Evolutionary conservation across 2,113 vertebrate species (phyloP).

Genomic region (Microcebus tavaratra): DNA sequence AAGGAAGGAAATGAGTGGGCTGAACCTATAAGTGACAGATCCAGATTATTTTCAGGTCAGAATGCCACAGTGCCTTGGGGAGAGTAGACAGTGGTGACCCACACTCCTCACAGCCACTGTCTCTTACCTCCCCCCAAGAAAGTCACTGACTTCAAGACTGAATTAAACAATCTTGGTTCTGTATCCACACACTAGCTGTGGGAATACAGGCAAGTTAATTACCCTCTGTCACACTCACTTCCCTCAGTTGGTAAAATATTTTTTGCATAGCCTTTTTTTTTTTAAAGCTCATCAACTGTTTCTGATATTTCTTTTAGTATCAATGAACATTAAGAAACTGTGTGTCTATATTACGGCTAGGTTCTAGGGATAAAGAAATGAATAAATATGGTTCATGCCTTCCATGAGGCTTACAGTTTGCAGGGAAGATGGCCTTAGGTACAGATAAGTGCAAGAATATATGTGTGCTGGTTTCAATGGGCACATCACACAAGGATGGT

Average conservation of each 20-base stretch:
- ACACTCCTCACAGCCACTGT: neutral
- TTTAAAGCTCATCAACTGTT: neutral
- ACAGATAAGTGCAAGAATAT: neutral
- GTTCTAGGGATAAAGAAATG: neutral
- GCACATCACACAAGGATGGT: neutral
- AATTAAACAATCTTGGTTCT: neutral
- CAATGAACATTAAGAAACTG: neutral
- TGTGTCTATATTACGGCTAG: neutral
- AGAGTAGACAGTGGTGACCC: neutral
- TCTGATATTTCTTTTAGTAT: neutral
- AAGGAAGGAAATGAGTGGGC: neutral
- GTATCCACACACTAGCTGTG: neutral
- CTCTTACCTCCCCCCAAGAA: neutral
- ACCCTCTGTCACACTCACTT: neutral
- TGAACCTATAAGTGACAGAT: neutral
- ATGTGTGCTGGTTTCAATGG: no score
- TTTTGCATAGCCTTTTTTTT: neutral
- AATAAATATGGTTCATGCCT: neutral
- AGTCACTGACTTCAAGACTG: no score
- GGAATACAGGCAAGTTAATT: neutral
- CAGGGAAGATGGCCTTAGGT: neutral
- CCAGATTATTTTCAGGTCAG: no score
- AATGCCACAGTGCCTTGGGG: neutral
- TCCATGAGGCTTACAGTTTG: neutral
- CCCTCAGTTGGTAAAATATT: neutral